Percentiles rank a stretch among this genome's conserved stretches.
phyloP scores from a whole-genome alignment of 2,888 invertebrate genomes.

The Scaeva pyrastri region DNA sequence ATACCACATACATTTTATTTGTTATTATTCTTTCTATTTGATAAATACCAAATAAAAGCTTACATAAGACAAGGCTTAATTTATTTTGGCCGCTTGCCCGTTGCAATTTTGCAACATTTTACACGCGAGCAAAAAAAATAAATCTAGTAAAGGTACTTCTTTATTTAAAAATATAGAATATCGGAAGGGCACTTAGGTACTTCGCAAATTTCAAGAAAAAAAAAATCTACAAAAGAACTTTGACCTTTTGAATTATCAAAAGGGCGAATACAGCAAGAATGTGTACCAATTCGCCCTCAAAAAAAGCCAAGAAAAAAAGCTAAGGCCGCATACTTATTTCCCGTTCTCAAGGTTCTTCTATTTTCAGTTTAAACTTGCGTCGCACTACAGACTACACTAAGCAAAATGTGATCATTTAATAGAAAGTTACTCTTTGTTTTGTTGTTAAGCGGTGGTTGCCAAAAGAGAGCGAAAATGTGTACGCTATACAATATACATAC shows the following conservation, averaged over 20 bases:
- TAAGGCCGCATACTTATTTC: slow-evolving; percentile 33
- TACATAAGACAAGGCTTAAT: not conserved
- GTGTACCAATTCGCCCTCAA: slow-evolving; percentile 23
- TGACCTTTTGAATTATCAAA: slow-evolving; percentile 20
- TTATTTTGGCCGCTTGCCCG: slow-evolving; percentile 36
- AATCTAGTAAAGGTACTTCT: not conserved
- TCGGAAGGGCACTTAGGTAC: not conserved
- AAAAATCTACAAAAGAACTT: slow-evolving; percentile 3
- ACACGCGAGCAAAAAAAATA: not conserved
- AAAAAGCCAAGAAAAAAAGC: slow-evolving; percentile 33
- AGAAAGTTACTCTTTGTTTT: slow-evolving; percentile 8
- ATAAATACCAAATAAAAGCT: not conserved
- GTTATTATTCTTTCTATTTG: too few relatives aligned
- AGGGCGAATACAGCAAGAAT: slow-evolving; percentile 13
- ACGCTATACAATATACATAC: not conserved
- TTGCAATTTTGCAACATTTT: not conserved
- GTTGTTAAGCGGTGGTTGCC: slow-evolving; percentile 1
- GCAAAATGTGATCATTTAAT: slow-evolving; percentile 8
- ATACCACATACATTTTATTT: too few relatives aligned
- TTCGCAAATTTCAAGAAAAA: not conserved
- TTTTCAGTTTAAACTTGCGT: slow-evolving; percentile 27
- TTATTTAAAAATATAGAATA: too few relatives aligned
- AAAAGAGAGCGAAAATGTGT: slow-evolving; percentile 11
- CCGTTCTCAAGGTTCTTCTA: slow-evolving; percentile 56
- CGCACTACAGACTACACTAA: slow-evolving; percentile 14